Base-by-base conservation (phyloP, 2,888 invertebrate genomes). In the Morpho helenor region DNA sequence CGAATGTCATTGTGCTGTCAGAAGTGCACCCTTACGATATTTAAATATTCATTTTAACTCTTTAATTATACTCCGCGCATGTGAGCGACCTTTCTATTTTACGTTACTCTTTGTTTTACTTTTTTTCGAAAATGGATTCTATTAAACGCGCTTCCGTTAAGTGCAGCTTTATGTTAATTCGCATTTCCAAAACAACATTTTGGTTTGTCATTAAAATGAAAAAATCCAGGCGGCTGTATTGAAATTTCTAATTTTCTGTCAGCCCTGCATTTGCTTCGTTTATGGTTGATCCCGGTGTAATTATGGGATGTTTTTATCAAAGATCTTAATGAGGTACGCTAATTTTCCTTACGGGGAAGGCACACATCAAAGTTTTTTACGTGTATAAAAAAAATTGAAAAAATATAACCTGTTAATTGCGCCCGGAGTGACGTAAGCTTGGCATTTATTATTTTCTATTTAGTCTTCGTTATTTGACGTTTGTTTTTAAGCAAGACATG, bases 31-130 rank as follows among this genome's bases (percentile, higher is more conserved):
- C 87, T 86, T 74, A 75, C 77, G 69, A 80, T 75, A 80, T 89
- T 88, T 89, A 85, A 90, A 90, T 89, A 89, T 90, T 90, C 89
- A 90, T 90, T 83, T 78, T 75, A 79, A 76, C 84, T 82, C 84
- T 85, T 87, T 89, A 89, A 89, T 89, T 88, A 87, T 86, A 82
- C 86, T 77, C 72, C 79, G 80, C 80, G 80, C 85, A 87, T 87
- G 81, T 87, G 87, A 82, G 82, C 73, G 74, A 70, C 68, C 76
- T 62, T 75, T 79, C 75, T 79, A 73, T 75, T 73, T 75, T 71
- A 67, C 70, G 76, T 77, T 75, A 68, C 76, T 80, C 82, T 77
- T 76, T 71, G 69, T 69, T 68, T 68, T 49, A 52, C 22, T 60
- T 57, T 59, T 56, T 60, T 63, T 65, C 65, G 39, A 49, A 59